Evolutionary conservation across 1,140 invertebrate genomes (phyloP).

Genomic region (Berghia stephanieae): DNA sequence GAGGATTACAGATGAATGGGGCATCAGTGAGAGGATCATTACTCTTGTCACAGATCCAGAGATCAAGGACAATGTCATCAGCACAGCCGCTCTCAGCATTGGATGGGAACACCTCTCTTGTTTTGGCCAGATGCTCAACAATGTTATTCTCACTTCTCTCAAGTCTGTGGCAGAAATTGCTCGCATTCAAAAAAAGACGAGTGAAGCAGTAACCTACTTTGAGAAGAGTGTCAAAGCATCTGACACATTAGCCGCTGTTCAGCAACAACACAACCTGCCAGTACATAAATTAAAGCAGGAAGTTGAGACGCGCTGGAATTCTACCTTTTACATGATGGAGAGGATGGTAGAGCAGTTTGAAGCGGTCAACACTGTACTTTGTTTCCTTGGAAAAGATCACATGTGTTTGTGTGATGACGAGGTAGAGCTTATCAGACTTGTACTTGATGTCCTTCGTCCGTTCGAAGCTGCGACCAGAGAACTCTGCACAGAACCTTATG

Average conservation of each 20-base stretch:
- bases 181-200: conserved; percentile 29
- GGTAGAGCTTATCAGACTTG: conserved; percentile 22
- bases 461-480: conserved; percentile 29
- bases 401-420: conserved; percentile 33
- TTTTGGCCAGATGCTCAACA: conserved; percentile 25
- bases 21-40: conserved; percentile 16
- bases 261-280: conserved; percentile 28
- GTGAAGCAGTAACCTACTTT: conserved; percentile 27
- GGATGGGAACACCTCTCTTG: conserved; percentile 26
- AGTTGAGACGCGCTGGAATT: conserved; percentile 4
- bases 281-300: conserved; percentile 27
- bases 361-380: conserved; percentile 27
- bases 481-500: conserved; percentile 21
- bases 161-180: conserved; percentile 16
- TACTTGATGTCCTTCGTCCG: conserved; percentile 19
- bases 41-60: conserved; percentile 17
- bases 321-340: conserved; percentile 23
- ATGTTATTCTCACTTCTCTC: conserved; percentile 14
- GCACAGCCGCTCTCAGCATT: conserved; percentile 11
- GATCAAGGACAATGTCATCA: background rate
- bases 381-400: conserved; percentile 28
- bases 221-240: conserved; percentile 26
- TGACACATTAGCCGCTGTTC: conserved; percentile 25
- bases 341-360: conserved; percentile 26
- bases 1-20: conserved; percentile 29